Evolutionary conservation across 2,113 vertebrate genomes (phyloP).

Genomic region (Puma concolor): DNA sequence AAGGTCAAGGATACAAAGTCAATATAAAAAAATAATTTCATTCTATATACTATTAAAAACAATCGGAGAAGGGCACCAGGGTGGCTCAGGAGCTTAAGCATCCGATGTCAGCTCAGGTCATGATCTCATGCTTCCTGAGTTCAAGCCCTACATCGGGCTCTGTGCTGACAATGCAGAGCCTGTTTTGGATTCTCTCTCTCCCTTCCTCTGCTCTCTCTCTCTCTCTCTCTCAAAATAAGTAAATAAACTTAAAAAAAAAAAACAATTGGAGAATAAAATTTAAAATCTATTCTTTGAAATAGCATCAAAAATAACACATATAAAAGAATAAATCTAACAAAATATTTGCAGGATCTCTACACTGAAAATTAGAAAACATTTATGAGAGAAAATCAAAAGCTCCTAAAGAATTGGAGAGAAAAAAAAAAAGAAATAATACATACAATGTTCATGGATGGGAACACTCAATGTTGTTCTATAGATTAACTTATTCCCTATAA

Average conservation of each 20-base stretch:
- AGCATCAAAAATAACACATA: neutral
- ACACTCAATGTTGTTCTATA: neutral
- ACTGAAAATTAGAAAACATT: neutral
- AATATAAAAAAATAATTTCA: neutral
- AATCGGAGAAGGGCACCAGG: neutral
- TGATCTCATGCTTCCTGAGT: no score
- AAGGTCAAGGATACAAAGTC: neutral
- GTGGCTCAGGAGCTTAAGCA: no score
- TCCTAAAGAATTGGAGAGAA: neutral
- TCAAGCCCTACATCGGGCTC: no score
- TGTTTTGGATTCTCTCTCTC: no score
- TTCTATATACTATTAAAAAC: neutral
- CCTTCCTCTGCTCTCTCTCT: no score
- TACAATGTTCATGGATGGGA: neutral
- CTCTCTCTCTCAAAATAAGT: no score
- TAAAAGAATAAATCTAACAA: neutral
- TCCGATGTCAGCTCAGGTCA: no score
- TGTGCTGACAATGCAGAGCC: no score
- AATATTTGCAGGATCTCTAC: neutral
- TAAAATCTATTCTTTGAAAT: neutral
- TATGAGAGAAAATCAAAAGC: neutral
- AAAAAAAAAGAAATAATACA: neutral
- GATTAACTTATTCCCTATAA: neutral
- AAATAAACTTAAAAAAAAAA: no score
- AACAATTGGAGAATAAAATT: neutral